Evolutionary conservation across 2,888 invertebrate species (phyloP), one percentile per base, ranked within the genome.

Genomic region (Dexiosoma caninum): DNA sequence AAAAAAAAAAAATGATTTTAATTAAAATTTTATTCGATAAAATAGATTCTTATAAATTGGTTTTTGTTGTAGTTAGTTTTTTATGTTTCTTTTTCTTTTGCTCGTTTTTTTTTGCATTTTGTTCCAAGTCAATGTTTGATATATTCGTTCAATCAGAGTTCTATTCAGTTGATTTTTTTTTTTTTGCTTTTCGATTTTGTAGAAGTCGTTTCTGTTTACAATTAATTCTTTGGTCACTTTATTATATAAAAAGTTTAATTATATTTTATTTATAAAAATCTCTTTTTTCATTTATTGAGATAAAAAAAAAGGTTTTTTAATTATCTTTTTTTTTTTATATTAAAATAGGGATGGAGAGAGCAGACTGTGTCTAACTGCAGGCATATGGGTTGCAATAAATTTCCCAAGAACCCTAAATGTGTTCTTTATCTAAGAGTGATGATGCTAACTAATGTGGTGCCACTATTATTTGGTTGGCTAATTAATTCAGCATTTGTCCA

Each of bases 31-130:
- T 76, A 76, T 78, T 79, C 70, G 78, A 82, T 78, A 76, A 79
- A 82, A 78, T 78, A 69, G 76, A 82, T 82, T 78, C 64, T 76
- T 79, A 78, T 79, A 82, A 82, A 76, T 82, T 82, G 76, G 74
- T 78, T 74, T 69, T 74, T 70, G 62, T 62, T 69, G 40, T 62
- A 53, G 14, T 14, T 7, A 42, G 19, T 62, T 59, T 40, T 62
- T 60, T 0, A 27, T 27, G 3, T 27, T n/a, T 30, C 9, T 51
- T 1, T 14, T 57, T 27, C 2, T 32, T 57, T 27, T n/a, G 14
- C 9, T 51, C 2, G 7, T 57, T 27, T 1, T 32, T 57, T 42
- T 46, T 57, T 60, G 32, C 51, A 49, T 37, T 62, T 66, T 66
- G 30, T 60, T 53, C 23, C 44, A 69, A 64, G 55, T 70, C 32